phyloP scores from a whole-genome alignment of 2,888 invertebrate species.

The Drosophila niveifrons region DNA sequence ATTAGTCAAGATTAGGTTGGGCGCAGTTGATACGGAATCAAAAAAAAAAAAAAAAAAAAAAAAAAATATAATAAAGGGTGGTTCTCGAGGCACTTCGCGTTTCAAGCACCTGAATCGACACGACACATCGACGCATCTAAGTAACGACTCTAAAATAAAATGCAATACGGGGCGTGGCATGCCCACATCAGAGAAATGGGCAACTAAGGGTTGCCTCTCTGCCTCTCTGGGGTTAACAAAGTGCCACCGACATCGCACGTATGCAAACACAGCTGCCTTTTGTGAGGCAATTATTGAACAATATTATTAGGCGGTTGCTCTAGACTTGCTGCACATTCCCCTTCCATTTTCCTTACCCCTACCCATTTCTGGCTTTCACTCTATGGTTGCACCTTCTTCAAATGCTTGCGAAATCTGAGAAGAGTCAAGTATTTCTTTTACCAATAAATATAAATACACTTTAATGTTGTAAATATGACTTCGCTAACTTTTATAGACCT shows the following conservation, averaged over 20 bases:
- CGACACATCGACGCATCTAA: conserved; percentile 23
- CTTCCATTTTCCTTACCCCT: neutral
- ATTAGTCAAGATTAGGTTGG: conserved; percentile 83
- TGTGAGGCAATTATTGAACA: conserved; percentile 62
- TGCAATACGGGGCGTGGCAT: conserved; percentile 53
- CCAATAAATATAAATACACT: too few relatives aligned
- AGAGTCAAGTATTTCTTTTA: too few relatives aligned
- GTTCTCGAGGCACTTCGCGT: conserved; percentile 40
- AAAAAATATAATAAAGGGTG: neutral
- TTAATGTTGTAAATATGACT: too few relatives aligned
- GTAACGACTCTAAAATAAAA: conserved; percentile 8
- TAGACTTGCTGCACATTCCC: conserved; percentile 4
- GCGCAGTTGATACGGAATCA: conserved; percentile 48
- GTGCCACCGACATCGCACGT: conserved; percentile 30
- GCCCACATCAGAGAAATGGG: neutral
- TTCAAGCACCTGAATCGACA: conserved; percentile 67
- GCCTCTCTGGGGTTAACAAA: conserved; percentile 22
- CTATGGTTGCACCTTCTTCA: neutral
- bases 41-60: too few relatives aligned
- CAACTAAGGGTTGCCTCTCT: conserved; percentile 39
- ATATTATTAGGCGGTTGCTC: conserved; percentile 55
- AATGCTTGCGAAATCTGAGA: neutral
- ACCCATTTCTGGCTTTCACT: neutral
- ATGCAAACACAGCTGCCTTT: conserved; percentile 77
- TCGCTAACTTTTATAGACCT: too few relatives aligned